Base-by-base conservation (phyloP, 2,888 invertebrate species). In the Leptopilina drosophilae region DNA sequence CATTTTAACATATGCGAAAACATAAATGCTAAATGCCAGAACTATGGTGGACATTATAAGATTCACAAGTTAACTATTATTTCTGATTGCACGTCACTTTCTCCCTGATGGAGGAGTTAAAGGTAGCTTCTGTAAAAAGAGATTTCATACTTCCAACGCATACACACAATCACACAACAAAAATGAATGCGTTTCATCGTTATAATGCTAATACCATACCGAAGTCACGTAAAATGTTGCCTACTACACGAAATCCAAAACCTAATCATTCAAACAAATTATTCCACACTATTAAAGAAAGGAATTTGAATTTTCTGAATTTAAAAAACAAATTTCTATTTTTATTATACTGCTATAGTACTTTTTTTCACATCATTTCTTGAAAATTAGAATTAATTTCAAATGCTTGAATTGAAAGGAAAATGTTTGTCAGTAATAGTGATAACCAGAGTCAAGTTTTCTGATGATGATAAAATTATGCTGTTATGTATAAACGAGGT, bases 1-100 rank as follows among this genome's bases (percentile, higher is more conserved):
- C 40, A 65, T 65, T 65, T n/a, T 65, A 64, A 65, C n/a, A 65
- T 65, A 11, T 42, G n/a, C 7, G 42, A 42, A 69, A 53, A 69
- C 53, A 69, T 69, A 53, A 69, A 69, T 69, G 49, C 53, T 53
- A 33, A 69, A 69, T 69, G 69, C n/a, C 69, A 69, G 33, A 69
- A 26, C 49, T 49, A 49, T 69, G 26, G 53, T 69, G 69, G 33
- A 33, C 26, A 69, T 26, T 69, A 53, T 53, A 69, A 53, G 53
- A 69, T 49, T 49, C 26, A 9, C 14, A 49, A 69, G 67, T 69
- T 26, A 69, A 53, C 69, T 20, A 69, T 69, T 49, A 49, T 69
- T 69, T 20, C 15, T 69, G 69, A 69, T 69, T 53, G 53, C 69
- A 7, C 53, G 53, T 69, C 53, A 69, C 69, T 69, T 69, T 69